Evolutionary conservation across 2,888 invertebrate genomes (phyloP), one percentile per base, ranked within the genome.

Genomic region (Oscheius sp.): DNA sequence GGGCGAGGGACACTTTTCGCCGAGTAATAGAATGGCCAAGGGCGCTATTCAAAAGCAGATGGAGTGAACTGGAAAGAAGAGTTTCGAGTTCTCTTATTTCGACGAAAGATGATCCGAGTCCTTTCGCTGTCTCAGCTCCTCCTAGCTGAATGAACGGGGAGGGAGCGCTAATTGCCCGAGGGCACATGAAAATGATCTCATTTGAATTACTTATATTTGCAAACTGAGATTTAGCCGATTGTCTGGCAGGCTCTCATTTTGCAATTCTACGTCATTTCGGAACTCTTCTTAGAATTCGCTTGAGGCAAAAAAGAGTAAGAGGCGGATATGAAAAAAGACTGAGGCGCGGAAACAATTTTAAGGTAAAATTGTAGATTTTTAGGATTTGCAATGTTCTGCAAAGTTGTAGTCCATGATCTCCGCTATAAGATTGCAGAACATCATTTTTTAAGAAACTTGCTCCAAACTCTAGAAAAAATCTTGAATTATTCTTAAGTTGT

Each of bases 121-220:
- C n/a, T n/a, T n/a, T n/a, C n/a, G n/a, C n/a, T n/a, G n/a, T n/a
- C n/a, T n/a, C n/a, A n/a, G n/a, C n/a, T n/a, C n/a, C 55, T 3
- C 48, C 5, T 23, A 48, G 37, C 8, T 8, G 15, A 48, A 25
- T 37, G 20, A 34, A 33, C 6, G 20, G 55, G 34, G 55, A 10
- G 55, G 12, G 33, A 55, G 48, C 53, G 8, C 46, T 55, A 55
- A 55, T 55, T 55, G 55, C 55, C 55, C 34, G 52, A 33, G 55
- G 55, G 55, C 55, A 23, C 42, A n/a, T n/a, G n/a, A 20, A 55
- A 55, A 55, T 55, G 55, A 55, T 55, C 55, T 55, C 55, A 55
- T 55, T 25, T 20, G 27, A 55, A 55, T 55, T 55, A n/a, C n/a
- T n/a, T n/a, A n/a, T n/a, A 55, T 55, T 55, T 20, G 55, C 17